Evolutionary conservation across 2,888 invertebrate species (phyloP).

Genomic region (Campaea margaritaria): DNA sequence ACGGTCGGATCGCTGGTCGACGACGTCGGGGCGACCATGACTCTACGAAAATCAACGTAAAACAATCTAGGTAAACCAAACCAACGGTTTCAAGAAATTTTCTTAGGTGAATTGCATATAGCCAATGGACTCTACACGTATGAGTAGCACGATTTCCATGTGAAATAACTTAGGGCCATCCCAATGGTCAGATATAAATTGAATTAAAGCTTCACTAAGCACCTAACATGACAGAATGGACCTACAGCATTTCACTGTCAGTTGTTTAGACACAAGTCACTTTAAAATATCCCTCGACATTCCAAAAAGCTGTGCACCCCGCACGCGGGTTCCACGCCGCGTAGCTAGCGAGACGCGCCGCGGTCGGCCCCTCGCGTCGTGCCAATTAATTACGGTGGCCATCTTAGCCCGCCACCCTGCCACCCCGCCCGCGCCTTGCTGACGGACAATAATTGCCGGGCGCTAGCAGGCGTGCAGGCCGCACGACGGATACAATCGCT

Average conservation of each 20-base stretch:
- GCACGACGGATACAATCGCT: constrained; percentile 25
- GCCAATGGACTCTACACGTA: too few species aligned
- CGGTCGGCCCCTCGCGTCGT: constrained; percentile 84
- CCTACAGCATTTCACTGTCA: background rate
- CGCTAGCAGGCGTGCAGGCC: constrained; percentile 50
- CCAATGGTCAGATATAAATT: too few species aligned
- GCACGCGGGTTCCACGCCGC: constrained; percentile 78
- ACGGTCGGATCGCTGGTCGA: constrained; percentile 83
- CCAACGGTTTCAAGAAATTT: background rate
- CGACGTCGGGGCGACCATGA: constrained; percentile 66
- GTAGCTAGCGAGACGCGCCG: constrained; percentile 77
- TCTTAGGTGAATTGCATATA: too few species aligned
- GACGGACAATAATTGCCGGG: constrained; percentile 83
- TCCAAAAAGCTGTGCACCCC: constrained; percentile 40
- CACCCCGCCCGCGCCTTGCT: constrained; percentile 58
- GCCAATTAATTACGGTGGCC: constrained; percentile 85
- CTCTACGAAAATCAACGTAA: constrained; percentile 1
- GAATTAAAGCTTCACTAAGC: too few species aligned
- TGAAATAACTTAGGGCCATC: too few species aligned
- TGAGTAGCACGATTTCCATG: too few species aligned
- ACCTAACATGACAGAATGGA: too few species aligned
- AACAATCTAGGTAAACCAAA: background rate
- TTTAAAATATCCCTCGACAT: background rate
- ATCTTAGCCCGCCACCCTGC: constrained; percentile 70
- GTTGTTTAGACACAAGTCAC: background rate